Conservation (phyloP, 1,140 invertebrate species). For the Drosophila pseudoananassae region DNA sequence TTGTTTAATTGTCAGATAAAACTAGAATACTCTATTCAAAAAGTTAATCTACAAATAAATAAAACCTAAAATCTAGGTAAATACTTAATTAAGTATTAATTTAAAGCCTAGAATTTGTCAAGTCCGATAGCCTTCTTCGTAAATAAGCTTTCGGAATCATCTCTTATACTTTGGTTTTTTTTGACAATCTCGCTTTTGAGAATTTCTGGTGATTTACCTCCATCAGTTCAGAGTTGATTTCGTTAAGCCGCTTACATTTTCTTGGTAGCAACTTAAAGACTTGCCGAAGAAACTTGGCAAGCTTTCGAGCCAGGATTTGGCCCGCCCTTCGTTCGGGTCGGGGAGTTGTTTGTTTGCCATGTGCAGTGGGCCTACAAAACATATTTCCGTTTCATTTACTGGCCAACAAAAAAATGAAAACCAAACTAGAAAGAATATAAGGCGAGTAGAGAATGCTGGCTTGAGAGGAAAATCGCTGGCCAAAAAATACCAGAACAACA, state of each 20-base stretch:
- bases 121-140: not conserved
- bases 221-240: conserved; percentile 35
- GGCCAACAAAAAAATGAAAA: conserved; percentile 54
- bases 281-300: conserved; percentile 41
- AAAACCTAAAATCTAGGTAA: not conserved
- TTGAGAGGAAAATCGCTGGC: conserved; percentile 58
- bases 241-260: conserved; percentile 43
- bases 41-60: not conserved
- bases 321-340: not conserved
- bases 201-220: conserved; percentile 33
- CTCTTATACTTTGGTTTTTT: not conserved
- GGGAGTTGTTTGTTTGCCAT: conserved; percentile 44
- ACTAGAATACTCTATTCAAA: not conserved
- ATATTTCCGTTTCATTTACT: conserved; percentile 82
- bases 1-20: conserved; percentile 2
- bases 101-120: not conserved
- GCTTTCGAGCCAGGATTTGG: not conserved
- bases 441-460: conserved; percentile 13
- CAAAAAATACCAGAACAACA: conserved; percentile 63
- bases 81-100: not conserved
- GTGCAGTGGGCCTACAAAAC: conserved; percentile 74
- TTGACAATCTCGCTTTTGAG: not conserved
- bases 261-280: conserved; percentile 36
- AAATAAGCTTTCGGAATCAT: not conserved
- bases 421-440: conserved; percentile 15